Evolutionary conservation across 2,113 vertebrate species (phyloP), one percentile per base, ranked within the genome.

Genomic region (Scomber japonicus): DNA sequence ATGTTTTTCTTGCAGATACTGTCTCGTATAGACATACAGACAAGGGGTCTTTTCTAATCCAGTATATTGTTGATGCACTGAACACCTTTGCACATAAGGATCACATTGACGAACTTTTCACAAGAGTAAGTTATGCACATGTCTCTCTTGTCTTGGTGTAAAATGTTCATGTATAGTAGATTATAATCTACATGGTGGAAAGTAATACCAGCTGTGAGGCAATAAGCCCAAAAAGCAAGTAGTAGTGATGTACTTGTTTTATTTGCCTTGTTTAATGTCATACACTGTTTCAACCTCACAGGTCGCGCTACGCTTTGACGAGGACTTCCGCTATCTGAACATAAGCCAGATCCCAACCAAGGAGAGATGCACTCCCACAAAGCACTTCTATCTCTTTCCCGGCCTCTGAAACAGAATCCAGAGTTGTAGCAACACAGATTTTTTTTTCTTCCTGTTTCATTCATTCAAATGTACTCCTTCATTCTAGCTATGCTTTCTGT

Each of bases 381-480:
- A 81, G 72, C 74, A 13, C 48, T 96, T 97, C 88, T 97, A 95
- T 84, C 90, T 97, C 8, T 95, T 96, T 50, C 96, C 96, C 54
- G 95, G 95, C 19, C 54, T 85, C 49, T 96, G 74, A 92, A 45
- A 35, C 15, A 59, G 0, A 9, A 53, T 17, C 35, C 11, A 24
- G 24, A 24, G 24, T 24, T 24, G 24, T 24, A 24, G 24, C 24
- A 31, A 17, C 3, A 4, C 19, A 40, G 15, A 31, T 5, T 50
- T 19, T 31, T 15, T 31, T 15, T 17, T 24, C n/a, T 2, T 56
- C 35, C 6, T 8, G 35, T 40, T 40, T 40, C 35, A 40, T 40
- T 40, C 35, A 40, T 40, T 40, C 35, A 40, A 7, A 40, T 40
- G 8, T 9, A 40, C 9, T 40, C 5, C 7, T 40, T 40, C 35